Evolutionary conservation across 2,888 invertebrate species (phyloP).

Genomic region (Phanerotoma sp.): DNA sequence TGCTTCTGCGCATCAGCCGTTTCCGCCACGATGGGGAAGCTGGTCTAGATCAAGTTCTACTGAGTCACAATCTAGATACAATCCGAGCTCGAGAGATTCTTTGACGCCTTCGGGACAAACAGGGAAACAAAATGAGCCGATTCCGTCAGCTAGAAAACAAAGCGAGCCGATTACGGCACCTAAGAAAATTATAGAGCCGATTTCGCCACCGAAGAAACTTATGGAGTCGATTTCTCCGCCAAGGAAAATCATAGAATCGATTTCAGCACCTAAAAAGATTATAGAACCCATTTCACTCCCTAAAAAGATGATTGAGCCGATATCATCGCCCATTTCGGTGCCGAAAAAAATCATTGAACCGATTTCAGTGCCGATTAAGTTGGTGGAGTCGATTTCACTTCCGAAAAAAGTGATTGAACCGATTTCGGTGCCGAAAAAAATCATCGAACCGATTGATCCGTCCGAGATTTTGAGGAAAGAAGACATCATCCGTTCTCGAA

Average conservation of each 20-base stretch:
- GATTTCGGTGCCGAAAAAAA: conserved; percentile 8
- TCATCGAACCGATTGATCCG: background rate
- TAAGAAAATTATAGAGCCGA: conserved; percentile 12
- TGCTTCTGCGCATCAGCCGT: conserved; percentile 51
- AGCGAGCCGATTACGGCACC: background rate
- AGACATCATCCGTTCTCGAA: conserved; percentile 33
- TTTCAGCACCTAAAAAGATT: no score
- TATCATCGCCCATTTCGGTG: no score
- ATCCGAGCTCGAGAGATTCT: no score
- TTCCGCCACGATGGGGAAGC: conserved; percentile 28
- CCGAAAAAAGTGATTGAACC: conserved; percentile 11
- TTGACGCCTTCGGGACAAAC: no score
- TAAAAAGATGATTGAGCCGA: conserved; percentile 11
- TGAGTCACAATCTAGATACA: no score
- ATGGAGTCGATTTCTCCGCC: background rate
- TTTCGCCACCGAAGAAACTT: no score
- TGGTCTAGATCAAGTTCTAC: no score
- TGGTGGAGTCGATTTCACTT: no score
- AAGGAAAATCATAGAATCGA: conserved; percentile 12
- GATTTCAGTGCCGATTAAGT: no score
- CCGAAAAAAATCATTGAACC: conserved; percentile 11
- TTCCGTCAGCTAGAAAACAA: no score
- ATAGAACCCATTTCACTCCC: background rate
- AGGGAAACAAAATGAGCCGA: no score
- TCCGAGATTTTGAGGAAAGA: no score